Base-by-base conservation (phyloP, 2,797 vertebrate genomes). In the Siniperca scherzeri region DNA sequence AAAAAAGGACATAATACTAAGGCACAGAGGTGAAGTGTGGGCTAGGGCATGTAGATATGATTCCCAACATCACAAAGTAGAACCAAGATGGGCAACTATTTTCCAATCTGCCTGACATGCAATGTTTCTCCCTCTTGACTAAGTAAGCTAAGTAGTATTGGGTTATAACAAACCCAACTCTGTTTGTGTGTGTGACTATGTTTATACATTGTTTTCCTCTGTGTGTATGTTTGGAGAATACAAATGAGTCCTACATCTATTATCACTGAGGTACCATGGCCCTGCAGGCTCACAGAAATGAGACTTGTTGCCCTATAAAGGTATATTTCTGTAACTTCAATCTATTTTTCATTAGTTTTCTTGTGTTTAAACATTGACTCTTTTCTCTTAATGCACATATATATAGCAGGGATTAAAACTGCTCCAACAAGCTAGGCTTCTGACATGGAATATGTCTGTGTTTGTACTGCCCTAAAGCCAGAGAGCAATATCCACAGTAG, bases 161-260 rank as follows among this genome's bases (percentile, higher is more conserved):
- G 30, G 19, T 60, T 77, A 53, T 48, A 66, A 76, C 44, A 81
- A 83, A 78, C 40, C 30, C 73, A 73, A 27, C 70, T 68, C 13
- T 81, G 36, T 61, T 38, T 36, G 50, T 38, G 57, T 48, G 27
- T 21, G 40, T 27, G 46, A 27, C 27, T 60, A 1, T 66, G 46
- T 53, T 40, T 82, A 50, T 62, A 77, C 76, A 75, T 81, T 65
- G 60, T 57, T 70, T 33, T 62, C 30, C 25, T 48, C 19, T 68
- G 21, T 55, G 48, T 62, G 21, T 78, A 27, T 82, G 61, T 72
- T 27, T 56, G n/a, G 9, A 74, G 79, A 83, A 85, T 78, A 75
- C 14, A 83, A 84, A 89, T 78, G 13, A 67, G 60, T 64, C 42
- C 4, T 46, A 46, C 14, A 75, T 69, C 33, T 21, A 78, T 88